Conservation (phyloP, 1,140 invertebrate species). For the Dinoponera quadriceps region DNA sequence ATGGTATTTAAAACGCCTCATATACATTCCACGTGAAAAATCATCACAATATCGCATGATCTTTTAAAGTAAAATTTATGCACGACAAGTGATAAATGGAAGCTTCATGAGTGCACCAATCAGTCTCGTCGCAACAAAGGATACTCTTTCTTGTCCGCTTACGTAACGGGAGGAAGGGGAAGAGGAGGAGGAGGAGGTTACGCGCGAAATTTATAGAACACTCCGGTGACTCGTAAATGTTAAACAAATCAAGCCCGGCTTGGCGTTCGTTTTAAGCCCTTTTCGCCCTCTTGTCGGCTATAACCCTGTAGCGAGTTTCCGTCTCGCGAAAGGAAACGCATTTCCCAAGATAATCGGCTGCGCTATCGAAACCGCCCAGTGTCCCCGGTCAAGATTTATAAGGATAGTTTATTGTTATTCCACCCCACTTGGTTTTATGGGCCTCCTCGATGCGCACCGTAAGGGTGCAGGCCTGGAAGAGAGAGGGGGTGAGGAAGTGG, state of each 20-base stretch:
- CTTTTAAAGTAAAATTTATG: slow-evolving; percentile 21
- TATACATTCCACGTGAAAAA: background rate
- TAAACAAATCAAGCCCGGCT: slow-evolving; percentile 62
- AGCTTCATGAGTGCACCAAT: background rate
- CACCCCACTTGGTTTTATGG: slow-evolving; percentile 83
- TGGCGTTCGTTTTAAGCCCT: slow-evolving; percentile 54
- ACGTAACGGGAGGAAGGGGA: background rate
- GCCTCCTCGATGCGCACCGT: slow-evolving; percentile 74
- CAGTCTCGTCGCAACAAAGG: slow-evolving; percentile 21
- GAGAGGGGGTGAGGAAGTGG: slow-evolving; percentile 37
- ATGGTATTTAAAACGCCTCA: background rate
- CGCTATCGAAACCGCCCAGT: slow-evolving; percentile 79
- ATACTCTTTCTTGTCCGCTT: background rate
- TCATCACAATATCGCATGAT: background rate
- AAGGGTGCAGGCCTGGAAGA: slow-evolving; percentile 74
- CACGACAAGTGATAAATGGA: background rate
- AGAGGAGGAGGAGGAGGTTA: background rate
- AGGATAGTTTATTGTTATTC: slow-evolving; percentile 85
- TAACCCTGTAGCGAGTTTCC: slow-evolving; percentile 56
- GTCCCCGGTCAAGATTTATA: slow-evolving; percentile 81
- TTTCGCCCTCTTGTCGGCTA: slow-evolving; percentile 60
- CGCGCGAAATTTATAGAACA: slow-evolving; percentile 39
- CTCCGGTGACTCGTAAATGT: slow-evolving; percentile 52
- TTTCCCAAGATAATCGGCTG: slow-evolving; percentile 82
- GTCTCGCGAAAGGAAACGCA: slow-evolving; percentile 79